Conservation (phyloP, 2,888 invertebrate species). For the Scrobipalpa costella region DNA sequence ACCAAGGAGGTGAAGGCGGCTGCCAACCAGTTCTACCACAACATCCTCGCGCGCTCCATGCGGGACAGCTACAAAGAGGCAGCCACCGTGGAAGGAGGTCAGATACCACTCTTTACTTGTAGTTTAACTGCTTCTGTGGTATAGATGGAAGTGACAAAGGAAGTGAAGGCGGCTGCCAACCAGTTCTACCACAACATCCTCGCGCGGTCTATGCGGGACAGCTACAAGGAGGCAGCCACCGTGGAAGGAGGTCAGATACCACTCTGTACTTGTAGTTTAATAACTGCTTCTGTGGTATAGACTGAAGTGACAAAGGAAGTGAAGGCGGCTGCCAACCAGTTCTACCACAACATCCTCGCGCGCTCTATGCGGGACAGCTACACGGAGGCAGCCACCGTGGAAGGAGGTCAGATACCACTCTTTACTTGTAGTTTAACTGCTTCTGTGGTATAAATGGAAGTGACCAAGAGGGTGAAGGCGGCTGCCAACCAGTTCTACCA, state of each 20-base stretch:
- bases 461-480: slow-evolving; percentile 53
- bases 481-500: slow-evolving; percentile 67
- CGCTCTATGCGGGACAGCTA: slow-evolving; percentile 67
- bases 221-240: slow-evolving; percentile 64
- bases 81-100: slow-evolving; percentile 67
- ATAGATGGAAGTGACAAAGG: slow-evolving; percentile 33
- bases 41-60: slow-evolving; percentile 66
- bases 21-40: slow-evolving; percentile 68
- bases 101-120: slow-evolving; percentile 25
- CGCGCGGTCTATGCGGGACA: slow-evolving; percentile 65
- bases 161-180: slow-evolving; percentile 54
- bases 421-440: background rate
- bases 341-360: slow-evolving; percentile 70
- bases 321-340: slow-evolving; percentile 53
- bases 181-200: slow-evolving; percentile 70
- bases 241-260: slow-evolving; percentile 65
- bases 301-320: slow-evolving; percentile 65
- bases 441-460: slow-evolving; percentile 50
- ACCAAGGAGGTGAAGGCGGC: slow-evolving; percentile 51
- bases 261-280: background rate
- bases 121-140: background rate
- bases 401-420: slow-evolving; percentile 60
- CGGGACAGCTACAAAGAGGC: slow-evolving; percentile 70
- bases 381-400: slow-evolving; percentile 63
- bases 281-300: slow-evolving; percentile 49